phyloP scores from a whole-genome alignment of 2,888 invertebrate genomes.

The Cephus runcator region DNA sequence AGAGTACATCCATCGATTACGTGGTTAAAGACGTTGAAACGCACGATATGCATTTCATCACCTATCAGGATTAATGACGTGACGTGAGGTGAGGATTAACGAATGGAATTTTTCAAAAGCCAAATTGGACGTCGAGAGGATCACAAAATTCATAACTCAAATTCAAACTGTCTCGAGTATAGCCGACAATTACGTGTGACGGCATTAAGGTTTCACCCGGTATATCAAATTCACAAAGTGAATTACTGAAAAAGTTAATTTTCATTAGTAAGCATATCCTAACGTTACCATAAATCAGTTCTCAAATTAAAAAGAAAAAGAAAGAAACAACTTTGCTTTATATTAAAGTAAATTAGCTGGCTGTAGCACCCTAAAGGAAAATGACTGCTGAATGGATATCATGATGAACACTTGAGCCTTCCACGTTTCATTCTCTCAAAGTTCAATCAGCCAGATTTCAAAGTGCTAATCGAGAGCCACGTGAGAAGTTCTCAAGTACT shows the following conservation, averaged over 20 bases:
- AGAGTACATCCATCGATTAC: neutral
- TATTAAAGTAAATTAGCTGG: neutral
- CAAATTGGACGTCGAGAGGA: neutral
- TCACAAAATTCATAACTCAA: neutral
- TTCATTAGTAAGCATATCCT: neutral
- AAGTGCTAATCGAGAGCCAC: neutral
- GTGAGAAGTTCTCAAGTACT: conserved; percentile 26
- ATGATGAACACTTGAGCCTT: neutral
- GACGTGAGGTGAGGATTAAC: neutral
- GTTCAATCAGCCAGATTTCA: neutral
- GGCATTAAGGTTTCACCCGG: neutral
- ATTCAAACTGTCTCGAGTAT: neutral
- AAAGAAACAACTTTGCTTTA: neutral
- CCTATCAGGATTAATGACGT: neutral
- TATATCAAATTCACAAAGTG: neutral
- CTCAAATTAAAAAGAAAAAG: neutral
- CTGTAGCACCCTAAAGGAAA: neutral
- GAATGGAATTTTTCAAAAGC: neutral
- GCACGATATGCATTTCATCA: neutral
- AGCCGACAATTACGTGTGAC: neutral
- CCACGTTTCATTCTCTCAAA: neutral
- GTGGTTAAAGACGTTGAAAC: neutral
- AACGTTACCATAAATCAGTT: neutral
- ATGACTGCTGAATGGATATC: neutral
- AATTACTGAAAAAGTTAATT: neutral